Evolutionary conservation across 2,888 invertebrate species (phyloP).

Genomic region (Scaeva pyrastri): DNA sequence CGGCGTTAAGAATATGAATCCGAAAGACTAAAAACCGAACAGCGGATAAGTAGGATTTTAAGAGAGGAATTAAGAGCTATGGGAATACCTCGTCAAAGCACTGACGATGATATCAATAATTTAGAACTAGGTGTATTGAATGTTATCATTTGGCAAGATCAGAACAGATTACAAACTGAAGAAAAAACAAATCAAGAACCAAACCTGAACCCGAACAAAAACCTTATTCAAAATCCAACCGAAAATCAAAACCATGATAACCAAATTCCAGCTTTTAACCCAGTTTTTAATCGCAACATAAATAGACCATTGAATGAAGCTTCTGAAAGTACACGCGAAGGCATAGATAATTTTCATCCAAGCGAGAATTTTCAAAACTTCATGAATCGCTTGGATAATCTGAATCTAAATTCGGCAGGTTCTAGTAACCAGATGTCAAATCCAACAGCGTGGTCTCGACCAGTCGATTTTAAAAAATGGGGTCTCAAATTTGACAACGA

Average conservation of each 20-base stretch:
- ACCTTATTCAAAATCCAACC: background rate
- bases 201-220: background rate
- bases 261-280: too few species aligned
- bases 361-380: constrained; percentile 1
- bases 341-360: background rate
- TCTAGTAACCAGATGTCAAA: background rate
- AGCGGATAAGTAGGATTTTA: background rate
- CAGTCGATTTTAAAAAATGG: constrained; percentile 7
- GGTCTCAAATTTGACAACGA: background rate
- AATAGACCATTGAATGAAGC: background rate
- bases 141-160: background rate
- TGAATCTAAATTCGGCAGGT: background rate
- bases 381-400: background rate
- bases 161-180: background rate
- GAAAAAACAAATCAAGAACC: background rate
- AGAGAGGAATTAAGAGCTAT: background rate
- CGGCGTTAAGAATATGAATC: constrained; percentile 2
- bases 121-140: background rate
- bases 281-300: background rate
- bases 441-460: background rate
- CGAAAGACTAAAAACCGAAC: background rate
- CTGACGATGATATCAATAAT: background rate
- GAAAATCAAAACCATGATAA: background rate
- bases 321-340: constrained; percentile 2
- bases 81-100: background rate